These are phyloP conservation scores for Dendrophyllia cribrosa DNA, from an alignment of 64 coral and sea anemone species.

Conservation along the genomic window DNA sequence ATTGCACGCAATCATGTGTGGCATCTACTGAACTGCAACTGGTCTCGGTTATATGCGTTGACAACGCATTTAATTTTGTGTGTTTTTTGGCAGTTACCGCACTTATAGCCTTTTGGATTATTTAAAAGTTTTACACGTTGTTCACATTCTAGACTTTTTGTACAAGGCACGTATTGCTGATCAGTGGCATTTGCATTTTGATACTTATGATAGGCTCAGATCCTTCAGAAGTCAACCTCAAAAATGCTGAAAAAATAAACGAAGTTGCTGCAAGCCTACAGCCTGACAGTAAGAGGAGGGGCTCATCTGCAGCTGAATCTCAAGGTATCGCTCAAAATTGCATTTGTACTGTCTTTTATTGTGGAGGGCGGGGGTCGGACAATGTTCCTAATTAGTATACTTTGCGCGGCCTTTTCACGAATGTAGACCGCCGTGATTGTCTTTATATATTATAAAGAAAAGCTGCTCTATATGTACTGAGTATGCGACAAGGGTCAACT, in stretches of 20 bases:
- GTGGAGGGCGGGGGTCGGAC: conserved; percentile 2
- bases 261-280: neutral
- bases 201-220: conserved; percentile 1
- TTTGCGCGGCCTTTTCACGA: conserved; percentile 1
- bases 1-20: neutral
- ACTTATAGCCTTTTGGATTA: conserved; percentile 8
- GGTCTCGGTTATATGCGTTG: conserved; percentile 6
- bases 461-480: neutral
- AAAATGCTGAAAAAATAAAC: neutral
- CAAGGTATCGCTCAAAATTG: conserved; percentile 11
- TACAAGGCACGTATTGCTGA: neutral
- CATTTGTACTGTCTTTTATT: neutral
- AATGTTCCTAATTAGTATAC: neutral
- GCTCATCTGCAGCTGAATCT: conserved; percentile 8
- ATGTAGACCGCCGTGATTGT: neutral
- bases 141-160: neutral
- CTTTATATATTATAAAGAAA: neutral
- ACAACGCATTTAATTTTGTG: conserved; percentile 10
- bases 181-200: neutral
- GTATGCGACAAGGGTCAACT: neutral
- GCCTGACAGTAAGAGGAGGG: neutral
- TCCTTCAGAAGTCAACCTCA: conserved; percentile 9
- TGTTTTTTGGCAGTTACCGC: neutral
- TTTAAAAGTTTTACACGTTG: neutral
- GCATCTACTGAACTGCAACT: conserved; percentile 11